Percentiles rank a stretch among this genome's conserved stretches.
phyloP scores from a whole-genome alignment of 1,140 invertebrate species.

The Sycobia sp. region DNA sequence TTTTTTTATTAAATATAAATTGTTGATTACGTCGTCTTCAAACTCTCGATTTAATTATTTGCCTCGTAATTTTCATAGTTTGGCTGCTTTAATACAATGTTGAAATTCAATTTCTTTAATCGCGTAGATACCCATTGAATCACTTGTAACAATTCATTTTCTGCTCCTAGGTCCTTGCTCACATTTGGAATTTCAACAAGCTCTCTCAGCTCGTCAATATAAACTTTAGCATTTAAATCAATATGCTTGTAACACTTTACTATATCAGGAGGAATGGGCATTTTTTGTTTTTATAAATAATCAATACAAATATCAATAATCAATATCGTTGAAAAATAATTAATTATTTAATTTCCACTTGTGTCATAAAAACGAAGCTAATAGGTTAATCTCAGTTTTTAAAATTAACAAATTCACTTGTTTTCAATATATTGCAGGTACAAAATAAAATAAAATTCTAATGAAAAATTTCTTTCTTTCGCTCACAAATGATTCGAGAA shows the following conservation, averaged over 20 bases:
- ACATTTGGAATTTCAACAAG: constrained; percentile 36
- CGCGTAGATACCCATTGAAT: constrained; percentile 53
- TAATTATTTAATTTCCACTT: too few relatives aligned
- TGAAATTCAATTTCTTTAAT: constrained; percentile 63
- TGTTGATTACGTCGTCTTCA: neutral
- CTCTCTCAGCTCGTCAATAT: constrained; percentile 35
- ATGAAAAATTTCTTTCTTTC: too few relatives aligned
- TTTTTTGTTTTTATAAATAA: constrained; percentile 28
- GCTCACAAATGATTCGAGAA: too few relatives aligned
- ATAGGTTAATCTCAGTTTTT: neutral
- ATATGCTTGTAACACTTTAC: constrained; percentile 39
- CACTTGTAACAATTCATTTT: constrained; percentile 21
- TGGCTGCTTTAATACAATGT: constrained; percentile 57
- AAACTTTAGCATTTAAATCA: constrained; percentile 31
- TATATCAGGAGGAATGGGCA: constrained; percentile 39
- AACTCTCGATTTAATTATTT: constrained; percentile 1
- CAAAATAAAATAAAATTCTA: too few relatives aligned
- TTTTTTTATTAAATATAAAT: neutral
- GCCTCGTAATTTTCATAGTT: constrained; percentile 9
- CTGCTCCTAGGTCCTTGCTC: constrained; percentile 24
- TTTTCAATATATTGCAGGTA: neutral
- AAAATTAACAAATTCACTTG: constrained; percentile 13
- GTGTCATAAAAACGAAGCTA: neutral
- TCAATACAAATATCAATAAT: too few relatives aligned
- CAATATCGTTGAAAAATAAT: too few relatives aligned